phyloP scores from a whole-genome alignment of 2,113 vertebrate genomes.

The Psittacara wagleri region DNA sequence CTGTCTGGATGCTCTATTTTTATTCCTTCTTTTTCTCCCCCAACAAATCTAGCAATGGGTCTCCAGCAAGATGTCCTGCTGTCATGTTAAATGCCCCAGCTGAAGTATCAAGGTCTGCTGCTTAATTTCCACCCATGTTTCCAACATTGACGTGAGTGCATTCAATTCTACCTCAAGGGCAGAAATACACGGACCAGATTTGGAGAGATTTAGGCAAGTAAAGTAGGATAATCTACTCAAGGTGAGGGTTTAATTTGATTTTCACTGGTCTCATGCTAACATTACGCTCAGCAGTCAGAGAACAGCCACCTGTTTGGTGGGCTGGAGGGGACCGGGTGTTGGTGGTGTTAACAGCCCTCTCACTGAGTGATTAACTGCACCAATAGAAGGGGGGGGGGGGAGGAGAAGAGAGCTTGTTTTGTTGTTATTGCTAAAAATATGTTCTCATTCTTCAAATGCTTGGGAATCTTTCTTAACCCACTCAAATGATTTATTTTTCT shows the following conservation, averaged over 20 bases:
- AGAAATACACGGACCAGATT: background rate
- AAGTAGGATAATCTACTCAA: background rate
- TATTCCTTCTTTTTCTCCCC: rapidly evolving
- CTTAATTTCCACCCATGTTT: background rate
- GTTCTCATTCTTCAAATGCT: background rate
- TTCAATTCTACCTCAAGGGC: background rate
- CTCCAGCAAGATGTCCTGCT: background rate
- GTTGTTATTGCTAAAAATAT: background rate
- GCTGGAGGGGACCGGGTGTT: background rate
- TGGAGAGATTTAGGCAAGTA: background rate
- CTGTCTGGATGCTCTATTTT: background rate
- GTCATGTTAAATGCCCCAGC: rapidly evolving
- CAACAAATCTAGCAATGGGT: background rate
- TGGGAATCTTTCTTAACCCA: background rate
- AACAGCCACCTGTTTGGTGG: background rate
- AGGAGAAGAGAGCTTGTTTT: rapidly evolving
- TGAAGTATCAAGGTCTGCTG: background rate
- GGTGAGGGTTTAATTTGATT: background rate
- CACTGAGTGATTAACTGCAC: background rate
- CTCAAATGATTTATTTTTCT: background rate
- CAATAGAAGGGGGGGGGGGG: background rate
- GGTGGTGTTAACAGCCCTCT: background rate
- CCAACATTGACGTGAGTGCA: rapidly evolving
- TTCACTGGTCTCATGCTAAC: rapidly evolving
- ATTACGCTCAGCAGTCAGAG: background rate